Evolutionary conservation across 2,797 vertebrate species (phyloP), one percentile per base, ranked within the genome.

Genomic region (Psittacula echo): DNA sequence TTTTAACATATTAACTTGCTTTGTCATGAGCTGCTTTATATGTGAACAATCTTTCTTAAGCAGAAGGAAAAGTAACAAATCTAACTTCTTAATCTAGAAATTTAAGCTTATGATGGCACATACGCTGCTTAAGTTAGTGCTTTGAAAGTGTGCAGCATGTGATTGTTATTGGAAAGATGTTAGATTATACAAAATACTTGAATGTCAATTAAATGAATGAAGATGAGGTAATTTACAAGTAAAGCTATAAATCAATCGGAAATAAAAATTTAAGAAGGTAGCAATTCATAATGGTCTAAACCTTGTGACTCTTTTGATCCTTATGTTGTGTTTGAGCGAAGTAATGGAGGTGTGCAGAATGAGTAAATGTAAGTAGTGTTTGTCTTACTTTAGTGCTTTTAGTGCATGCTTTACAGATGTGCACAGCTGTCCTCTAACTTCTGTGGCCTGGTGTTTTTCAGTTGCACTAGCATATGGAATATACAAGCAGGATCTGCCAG

Each of bases 401-500:
- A 58, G 4, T 58, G 32, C 3, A 1, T 50, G 30, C 24, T 62
- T 24, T 37, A 29, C 29, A 53, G 61, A 7, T 67, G 9, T 56
- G 3, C 30, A 8, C 45, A 21, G 51, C 34, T 85, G 53, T 82
- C 7, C 27, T 23, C 51, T 41, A 65, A 34, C 24, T 71, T 45
- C 8, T n/a, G 3, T 16, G 53, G 32, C 16, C 22, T 83, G 65
- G 8, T 95, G 51, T 96, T 93, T 96, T 96, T 22, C 96, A 98
- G 98, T 98, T 96, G 98, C 98, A 17, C 92, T 98, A 44, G 98
- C 98, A 41, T 98, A 98, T 93, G 98, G 98, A 81, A 98, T 98
- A 97, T 98, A 98, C 94, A 98, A 98, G 94, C 98, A 98, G 87
- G 98, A 98, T 94, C 97, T 98, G 82, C 98, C 98, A 1, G 66